Percentiles rank a stretch among this genome's conserved stretches.
Conservation (phyloP, 2,797 vertebrate genomes). For the Otolemur crassicaudatus region DNA sequence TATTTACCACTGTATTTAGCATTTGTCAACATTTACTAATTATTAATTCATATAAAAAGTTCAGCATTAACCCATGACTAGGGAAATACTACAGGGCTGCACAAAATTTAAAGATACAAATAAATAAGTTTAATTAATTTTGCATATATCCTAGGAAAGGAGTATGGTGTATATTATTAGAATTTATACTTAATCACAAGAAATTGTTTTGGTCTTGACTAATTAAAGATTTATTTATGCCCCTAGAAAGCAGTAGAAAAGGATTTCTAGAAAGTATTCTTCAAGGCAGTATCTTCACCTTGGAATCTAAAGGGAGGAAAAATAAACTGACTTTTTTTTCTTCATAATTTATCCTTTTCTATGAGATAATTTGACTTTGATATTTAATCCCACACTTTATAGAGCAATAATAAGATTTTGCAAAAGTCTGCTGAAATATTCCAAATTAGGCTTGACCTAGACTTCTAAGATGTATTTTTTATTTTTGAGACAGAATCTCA, state of each 20-base stretch:
- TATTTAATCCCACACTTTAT: neutral
- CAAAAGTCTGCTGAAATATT: neutral
- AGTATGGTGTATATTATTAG: neutral
- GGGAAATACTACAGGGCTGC: neutral
- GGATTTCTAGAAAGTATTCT: conserved; percentile 8
- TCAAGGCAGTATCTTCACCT: neutral
- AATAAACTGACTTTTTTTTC: neutral
- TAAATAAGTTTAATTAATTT: neutral
- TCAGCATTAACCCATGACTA: neutral
- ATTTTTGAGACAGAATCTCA: neutral
- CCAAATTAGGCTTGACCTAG: neutral
- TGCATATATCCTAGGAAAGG: neutral
- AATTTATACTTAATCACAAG: neutral
- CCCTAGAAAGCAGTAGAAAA: neutral
- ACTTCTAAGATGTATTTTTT: conserved; percentile 1
- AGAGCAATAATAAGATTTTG: neutral
- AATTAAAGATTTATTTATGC: neutral
- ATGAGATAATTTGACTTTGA: neutral
- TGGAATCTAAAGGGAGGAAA: neutral
- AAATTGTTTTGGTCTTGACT: neutral
- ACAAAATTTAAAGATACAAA: neutral
- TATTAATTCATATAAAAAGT: neutral
- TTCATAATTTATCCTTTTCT: neutral
- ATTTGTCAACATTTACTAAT: neutral
- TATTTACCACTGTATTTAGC: neutral